Conservation (phyloP, 2,888 invertebrate species). For the Dorcus parallelipipedus region DNA sequence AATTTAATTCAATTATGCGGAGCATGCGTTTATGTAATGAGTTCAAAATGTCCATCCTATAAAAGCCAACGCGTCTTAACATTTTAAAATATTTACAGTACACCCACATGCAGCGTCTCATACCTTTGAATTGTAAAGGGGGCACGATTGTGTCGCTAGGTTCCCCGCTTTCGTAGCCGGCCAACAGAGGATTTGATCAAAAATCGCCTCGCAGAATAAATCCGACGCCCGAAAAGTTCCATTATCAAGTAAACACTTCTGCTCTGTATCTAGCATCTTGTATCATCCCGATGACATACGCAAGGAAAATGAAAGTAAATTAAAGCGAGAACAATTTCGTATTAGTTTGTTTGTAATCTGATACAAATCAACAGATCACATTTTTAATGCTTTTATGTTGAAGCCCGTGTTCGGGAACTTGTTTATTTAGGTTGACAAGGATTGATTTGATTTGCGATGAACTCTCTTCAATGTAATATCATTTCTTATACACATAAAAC, state of each 20-base stretch:
- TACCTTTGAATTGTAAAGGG: conserved; percentile 41
- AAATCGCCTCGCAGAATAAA: conserved; percentile 46
- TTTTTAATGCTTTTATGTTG: conserved; percentile 5
- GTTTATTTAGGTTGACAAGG: conserved; percentile 11
- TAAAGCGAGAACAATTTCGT: conserved; percentile 6
- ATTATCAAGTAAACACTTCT: conserved; percentile 14
- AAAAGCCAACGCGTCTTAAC: too few relatives aligned
- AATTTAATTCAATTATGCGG: too few relatives aligned
- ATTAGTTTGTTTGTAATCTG: conserved; percentile 17
- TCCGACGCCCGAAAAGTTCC: conserved; percentile 4
- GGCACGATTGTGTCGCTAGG: conserved; percentile 48
- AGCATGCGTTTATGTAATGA: too few relatives aligned
- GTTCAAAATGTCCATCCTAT: too few relatives aligned
- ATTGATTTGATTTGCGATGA: background rate
- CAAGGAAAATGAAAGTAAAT: conserved; percentile 13
- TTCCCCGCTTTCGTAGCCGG: conserved; percentile 46
- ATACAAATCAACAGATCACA: conserved; percentile 15
- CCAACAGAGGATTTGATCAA: conserved; percentile 57
- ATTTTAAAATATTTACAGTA: too few relatives aligned
- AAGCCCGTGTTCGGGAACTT: background rate
- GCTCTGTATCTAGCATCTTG: conserved; percentile 8
- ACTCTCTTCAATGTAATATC: too few relatives aligned
- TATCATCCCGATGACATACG: conserved; percentile 5
- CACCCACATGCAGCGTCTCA: conserved; percentile 2
- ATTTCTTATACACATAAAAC: too few relatives aligned